Base-by-base conservation (phyloP, 2,888 invertebrate species). In the Lathronympha strigana region DNA sequence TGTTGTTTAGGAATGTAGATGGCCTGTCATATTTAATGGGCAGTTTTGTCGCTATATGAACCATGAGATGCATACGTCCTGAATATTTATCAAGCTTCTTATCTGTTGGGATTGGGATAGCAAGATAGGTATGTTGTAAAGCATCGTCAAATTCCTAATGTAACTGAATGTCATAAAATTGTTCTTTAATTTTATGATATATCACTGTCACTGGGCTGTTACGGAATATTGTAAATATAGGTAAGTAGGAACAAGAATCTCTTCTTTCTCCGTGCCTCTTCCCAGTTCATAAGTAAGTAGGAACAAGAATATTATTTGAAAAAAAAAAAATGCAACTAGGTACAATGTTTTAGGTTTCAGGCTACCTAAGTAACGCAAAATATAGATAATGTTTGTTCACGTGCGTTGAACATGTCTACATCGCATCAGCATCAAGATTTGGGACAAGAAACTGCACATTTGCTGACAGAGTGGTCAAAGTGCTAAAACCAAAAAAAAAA, bases 1-100 rank as follows among this genome's bases (percentile, higher is more conserved):
- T 91, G 90, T 91, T 90, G 87, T 84, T 82, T 81, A 87, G 89
- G 90, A 91, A 92, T 91, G 88, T 92, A 86, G 90, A 89, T 88
- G 86, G 88, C 85, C 86, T 88, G 90, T 92, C 90, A 90, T 91
- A 90, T 89, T 88, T 90, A 92, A 90, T 88, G 87, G 90, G 80
- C 82, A 86, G 87, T 84, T 84, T 88, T 86, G 83, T 73, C 81
- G 79, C 79, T 82, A 76, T 81, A 79, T 82, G 78, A 79, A 78
- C 77, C 78, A 83, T 80, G 77, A 81, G 82, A 76, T 78, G 82
- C 75, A 81, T 85, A 81, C 79, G 82, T 78, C 76, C 82, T 86
- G 86, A 86, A 88, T 87, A 87, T 86, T 87, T 81, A 86, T 78
- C 77, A 80, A 74, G 67, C 71, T 15, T 54, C 73, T 72, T 70